Base-by-base conservation (phyloP, 2,113 vertebrate species). In the Pangasianodon gigas region DNA sequence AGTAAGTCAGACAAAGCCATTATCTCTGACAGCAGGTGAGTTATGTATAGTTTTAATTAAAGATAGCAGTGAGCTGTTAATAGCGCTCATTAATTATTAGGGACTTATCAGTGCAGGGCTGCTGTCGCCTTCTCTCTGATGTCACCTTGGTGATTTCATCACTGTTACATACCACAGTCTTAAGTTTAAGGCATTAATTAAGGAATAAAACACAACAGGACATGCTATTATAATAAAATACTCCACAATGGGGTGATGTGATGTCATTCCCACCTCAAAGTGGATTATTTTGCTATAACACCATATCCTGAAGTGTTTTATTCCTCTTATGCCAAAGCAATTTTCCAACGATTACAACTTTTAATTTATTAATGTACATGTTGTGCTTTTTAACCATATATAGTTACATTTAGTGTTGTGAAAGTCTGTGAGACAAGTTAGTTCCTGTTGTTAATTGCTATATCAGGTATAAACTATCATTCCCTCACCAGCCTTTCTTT, bases 71-170 rank as follows among this genome's bases (percentile, higher is more conserved):
- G 87, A 85, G 87, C 74, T 60, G 75, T 85, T 89, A 91, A 91
- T 91, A 89, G 87, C 65, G 13, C 75, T 87, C 87, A 91, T 91
- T 89, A 89, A 91, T 91, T 91, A 91, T 89, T 91, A 71, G 84
- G 7, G 65, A 13, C 37, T 16, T 65, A 81, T 88, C 58, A 56
- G 84, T 32, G 58, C 71, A 62, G 46, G 24, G 56, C 82, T 13
- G 52, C 87, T 77, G 84, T 41, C 41, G 74, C 77, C 84, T 26
- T 21, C 52, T 60, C 54, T 37, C 26, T 71, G 8, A 37, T 83
- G 82, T 91, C 87, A 89, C 90, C 90, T 91, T 89, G 83, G 32
- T 24, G 87, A 86, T 89, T 84, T 89, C 75, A 75, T 91, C 75
- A 84, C 41, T 26, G 65, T 60, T 74, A 37, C 80, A 82, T 65